Evolutionary conservation across 2,113 vertebrate species (phyloP).

Genomic region (Notiomystis cincta): DNA sequence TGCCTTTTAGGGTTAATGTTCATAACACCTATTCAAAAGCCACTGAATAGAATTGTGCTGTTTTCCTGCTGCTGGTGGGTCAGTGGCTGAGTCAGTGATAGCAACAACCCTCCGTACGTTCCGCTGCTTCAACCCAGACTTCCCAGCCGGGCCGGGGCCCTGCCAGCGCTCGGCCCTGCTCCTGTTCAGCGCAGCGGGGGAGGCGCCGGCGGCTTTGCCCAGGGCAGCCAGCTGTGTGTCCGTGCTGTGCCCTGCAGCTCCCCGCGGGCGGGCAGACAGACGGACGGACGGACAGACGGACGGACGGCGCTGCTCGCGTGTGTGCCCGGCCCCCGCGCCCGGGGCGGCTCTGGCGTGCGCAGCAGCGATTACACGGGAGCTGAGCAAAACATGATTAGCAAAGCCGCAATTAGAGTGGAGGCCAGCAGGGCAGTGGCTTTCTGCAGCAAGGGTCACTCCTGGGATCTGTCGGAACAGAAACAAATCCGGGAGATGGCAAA

Average conservation of each 20-base stretch:
- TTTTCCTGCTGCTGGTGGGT: neutral
- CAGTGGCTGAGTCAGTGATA: neutral
- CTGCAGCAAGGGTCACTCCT: neutral
- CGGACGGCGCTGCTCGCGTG: too few species aligned
- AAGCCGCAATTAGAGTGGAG: conserved; percentile 25
- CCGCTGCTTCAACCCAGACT: neutral
- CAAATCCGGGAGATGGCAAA: neutral
- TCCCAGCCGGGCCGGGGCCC: neutral
- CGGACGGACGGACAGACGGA: too few species aligned
- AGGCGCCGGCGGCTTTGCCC: neutral
- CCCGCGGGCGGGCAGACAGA: too few species aligned
- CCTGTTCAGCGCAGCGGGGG: accelerated
- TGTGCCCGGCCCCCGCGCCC: too few species aligned
- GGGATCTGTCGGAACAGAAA: neutral
- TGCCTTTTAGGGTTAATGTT: neutral
- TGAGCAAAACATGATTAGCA: conserved; percentile 26
- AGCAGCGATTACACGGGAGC: neutral
- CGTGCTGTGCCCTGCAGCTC: neutral
- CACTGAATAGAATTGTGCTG: neutral
- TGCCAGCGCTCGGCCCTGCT: neutral
- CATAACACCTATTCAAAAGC: neutral
- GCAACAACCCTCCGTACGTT: neutral
- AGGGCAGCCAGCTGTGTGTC: neutral
- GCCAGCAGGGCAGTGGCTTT: conserved; percentile 26
- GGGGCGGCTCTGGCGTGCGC: neutral